Evolutionary conservation across 2,797 vertebrate genomes (phyloP).

Genomic region (Lemur catta): DNA sequence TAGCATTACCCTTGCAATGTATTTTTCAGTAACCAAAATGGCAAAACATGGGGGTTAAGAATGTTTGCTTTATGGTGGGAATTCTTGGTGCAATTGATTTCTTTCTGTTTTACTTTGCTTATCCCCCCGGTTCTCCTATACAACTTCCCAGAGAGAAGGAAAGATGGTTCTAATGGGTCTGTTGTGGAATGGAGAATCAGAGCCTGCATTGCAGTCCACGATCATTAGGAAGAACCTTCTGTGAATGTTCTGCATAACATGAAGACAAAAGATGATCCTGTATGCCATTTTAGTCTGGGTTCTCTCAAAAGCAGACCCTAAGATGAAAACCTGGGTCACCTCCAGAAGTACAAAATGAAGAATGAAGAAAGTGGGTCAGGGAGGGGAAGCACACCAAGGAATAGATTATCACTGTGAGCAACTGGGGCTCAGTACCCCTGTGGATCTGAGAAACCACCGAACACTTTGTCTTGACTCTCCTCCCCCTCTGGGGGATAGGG

Average conservation of each 20-base stretch:
- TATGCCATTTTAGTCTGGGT: background rate
- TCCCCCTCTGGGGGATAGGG: background rate
- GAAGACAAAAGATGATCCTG: background rate
- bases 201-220: background rate
- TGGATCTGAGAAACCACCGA: background rate
- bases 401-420: background rate
- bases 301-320: background rate
- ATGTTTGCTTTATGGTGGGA: background rate
- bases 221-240: background rate
- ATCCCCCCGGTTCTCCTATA: background rate
- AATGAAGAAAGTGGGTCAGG: background rate
- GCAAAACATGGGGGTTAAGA: background rate
- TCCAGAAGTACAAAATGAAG: background rate
- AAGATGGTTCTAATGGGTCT: background rate
- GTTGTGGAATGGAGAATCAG: background rate
- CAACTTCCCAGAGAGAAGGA: background rate
- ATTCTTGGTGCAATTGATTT: background rate
- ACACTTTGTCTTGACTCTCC: too few species aligned
- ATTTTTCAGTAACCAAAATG: background rate
- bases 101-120: background rate
- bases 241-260: background rate
- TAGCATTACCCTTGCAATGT: background rate
- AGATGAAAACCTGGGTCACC: background rate
- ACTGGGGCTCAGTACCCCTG: too few species aligned
- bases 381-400: background rate